phyloP scores from a whole-genome alignment of 92 coral and sea anemone genomes.

The Palythoa heliodiscus region DNA sequence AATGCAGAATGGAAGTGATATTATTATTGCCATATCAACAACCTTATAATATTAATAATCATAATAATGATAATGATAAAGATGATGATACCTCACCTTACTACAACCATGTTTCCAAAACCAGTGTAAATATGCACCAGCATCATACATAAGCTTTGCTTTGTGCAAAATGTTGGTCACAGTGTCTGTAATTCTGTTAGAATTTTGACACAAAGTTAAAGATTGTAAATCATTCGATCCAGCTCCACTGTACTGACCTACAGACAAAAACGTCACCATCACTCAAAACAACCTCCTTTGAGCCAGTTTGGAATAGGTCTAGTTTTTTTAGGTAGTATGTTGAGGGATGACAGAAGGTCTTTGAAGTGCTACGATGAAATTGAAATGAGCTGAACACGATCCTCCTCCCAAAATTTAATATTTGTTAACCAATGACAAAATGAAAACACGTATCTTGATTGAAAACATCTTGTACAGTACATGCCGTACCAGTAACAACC shows the following conservation, averaged over 20 bases:
- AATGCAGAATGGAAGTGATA: background rate
- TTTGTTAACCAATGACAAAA: too few relatives aligned
- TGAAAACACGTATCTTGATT: too few relatives aligned
- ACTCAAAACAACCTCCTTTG: background rate
- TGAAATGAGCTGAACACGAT: too few relatives aligned
- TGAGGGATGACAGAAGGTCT: too few relatives aligned
- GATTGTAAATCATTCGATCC: conserved; percentile 73
- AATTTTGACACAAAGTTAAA: conserved; percentile 81
- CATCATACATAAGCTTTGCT: conserved; percentile 77
- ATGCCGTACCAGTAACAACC: too few relatives aligned
- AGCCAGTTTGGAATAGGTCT: too few relatives aligned
- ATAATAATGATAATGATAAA: background rate
- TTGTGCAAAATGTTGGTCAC: conserved; percentile 56
- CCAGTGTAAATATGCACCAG: conserved; percentile 92
- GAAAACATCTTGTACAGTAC: too few relatives aligned
- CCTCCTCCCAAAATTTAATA: too few relatives aligned
- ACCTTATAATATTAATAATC: background rate
- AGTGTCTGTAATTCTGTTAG: conserved; percentile 69
- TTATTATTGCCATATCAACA: background rate
- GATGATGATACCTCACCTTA: conserved; percentile 44
- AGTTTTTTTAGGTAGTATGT: too few relatives aligned
- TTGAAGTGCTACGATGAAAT: too few relatives aligned
- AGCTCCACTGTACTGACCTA: conserved; percentile 72
- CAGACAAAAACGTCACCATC: background rate
- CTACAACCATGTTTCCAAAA: conserved; percentile 86